These are phyloP conservation scores for Nipponacmea schrenckii DNA, from an alignment of 2,888 invertebrate species.

Conservation along the genomic window DNA sequence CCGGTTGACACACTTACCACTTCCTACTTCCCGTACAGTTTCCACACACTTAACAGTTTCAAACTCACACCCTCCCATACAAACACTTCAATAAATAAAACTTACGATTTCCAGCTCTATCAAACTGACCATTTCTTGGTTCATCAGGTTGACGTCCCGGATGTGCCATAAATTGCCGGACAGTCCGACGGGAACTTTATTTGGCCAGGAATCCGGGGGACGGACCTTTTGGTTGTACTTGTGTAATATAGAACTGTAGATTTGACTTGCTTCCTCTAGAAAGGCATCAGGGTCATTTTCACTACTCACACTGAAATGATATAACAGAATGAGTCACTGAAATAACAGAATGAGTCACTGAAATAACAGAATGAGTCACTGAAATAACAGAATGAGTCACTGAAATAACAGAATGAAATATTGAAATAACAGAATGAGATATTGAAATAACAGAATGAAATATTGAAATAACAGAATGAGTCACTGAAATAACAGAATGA, in stretches of 20 bases:
- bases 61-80: too few relatives aligned
- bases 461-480: background rate
- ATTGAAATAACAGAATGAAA: too few relatives aligned
- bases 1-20: too few relatives aligned
- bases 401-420: too few relatives aligned
- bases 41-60: too few relatives aligned
- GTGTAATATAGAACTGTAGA: conserved; percentile 37
- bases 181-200: conserved; percentile 24
- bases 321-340: background rate
- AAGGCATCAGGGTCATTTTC: conserved; percentile 25
- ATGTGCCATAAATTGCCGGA: conserved; percentile 20
- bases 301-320: background rate
- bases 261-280: conserved; percentile 37
- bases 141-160: conserved; percentile 13
- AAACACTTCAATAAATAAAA: background rate
- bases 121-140: conserved; percentile 16
- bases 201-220: conserved; percentile 30
- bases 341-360: background rate
- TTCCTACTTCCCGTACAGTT: too few relatives aligned
- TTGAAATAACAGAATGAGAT: background rate
- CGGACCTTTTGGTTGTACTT: conserved; percentile 36
- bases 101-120: conserved; percentile 23
- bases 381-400: background rate
- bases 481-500: background rate
- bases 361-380: background rate